Percentiles rank a stretch among this genome's conserved stretches.
These are phyloP conservation scores for Galeruca laticollis DNA, from an alignment of 2,888 invertebrate species.

Conservation along the genomic window DNA sequence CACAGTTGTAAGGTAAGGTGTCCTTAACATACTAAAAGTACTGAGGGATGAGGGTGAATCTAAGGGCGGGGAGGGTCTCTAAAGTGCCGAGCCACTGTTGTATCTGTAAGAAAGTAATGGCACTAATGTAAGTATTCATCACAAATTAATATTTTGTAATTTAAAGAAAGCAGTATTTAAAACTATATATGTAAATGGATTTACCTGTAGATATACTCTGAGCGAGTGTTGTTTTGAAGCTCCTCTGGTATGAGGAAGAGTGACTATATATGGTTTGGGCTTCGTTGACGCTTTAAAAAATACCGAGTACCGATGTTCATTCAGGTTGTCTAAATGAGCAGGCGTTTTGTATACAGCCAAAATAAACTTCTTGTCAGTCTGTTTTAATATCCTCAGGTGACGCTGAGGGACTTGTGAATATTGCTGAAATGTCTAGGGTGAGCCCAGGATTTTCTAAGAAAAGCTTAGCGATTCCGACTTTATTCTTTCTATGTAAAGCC, in stretches of 20 bases:
- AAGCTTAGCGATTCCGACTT: slow-evolving; percentile 13
- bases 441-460: slow-evolving; percentile 20
- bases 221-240: slow-evolving; percentile 10
- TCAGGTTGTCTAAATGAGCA: slow-evolving; percentile 14
- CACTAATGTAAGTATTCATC: no score
- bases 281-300: slow-evolving; percentile 21
- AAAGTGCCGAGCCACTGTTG: no score
- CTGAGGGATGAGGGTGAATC: no score
- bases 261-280: no score
- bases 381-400: slow-evolving; percentile 19
- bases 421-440: slow-evolving; percentile 17
- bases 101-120: no score
- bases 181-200: slow-evolving; percentile 21
- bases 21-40: no score
- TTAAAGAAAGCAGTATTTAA: slow-evolving; percentile 1
- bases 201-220: slow-evolving; percentile 19
- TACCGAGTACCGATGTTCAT: slow-evolving; percentile 14
- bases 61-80: no score
- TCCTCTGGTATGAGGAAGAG: slow-evolving; percentile 11
- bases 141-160: no score
- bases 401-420: slow-evolving; percentile 17
- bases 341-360: slow-evolving; percentile 11
- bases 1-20: no score
- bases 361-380: slow-evolving; percentile 10
- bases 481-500: slow-evolving; percentile 13